A percentile compares a stretch with the other conserved stretches of the same genome.
phyloP scores from a whole-genome alignment of 2,797 vertebrate species.

The Gymnocypris eckloni region DNA sequence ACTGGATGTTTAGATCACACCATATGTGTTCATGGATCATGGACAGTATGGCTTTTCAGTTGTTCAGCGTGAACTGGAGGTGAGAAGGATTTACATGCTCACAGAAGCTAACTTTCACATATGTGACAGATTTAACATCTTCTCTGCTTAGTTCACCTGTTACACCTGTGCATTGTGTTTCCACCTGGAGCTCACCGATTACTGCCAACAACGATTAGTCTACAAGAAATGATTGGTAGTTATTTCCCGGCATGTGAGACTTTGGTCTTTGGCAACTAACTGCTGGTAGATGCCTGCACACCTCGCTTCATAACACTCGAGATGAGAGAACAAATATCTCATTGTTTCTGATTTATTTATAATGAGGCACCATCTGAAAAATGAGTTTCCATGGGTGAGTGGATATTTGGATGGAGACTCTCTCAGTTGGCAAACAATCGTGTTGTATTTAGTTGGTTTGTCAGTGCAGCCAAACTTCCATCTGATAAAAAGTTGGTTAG shows the following conservation, averaged over 20 bases:
- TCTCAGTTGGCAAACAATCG: not conserved
- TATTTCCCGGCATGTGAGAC: not conserved
- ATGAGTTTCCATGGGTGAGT: not conserved
- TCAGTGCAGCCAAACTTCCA: not conserved
- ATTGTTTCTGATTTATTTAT: not conserved
- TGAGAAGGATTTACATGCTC: not conserved
- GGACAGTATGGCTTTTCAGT: not conserved
- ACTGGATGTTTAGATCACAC: not conserved
- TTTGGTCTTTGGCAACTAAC: not conserved
- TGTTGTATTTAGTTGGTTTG: not conserved
- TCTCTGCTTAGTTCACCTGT: not conserved
- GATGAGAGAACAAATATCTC: not conserved
- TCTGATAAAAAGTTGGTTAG: not conserved
- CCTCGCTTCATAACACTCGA: not conserved
- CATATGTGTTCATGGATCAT: not conserved
- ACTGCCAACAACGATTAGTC: not conserved
- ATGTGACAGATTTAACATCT: conserved; percentile 37
- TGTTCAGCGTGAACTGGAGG: not conserved
- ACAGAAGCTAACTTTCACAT: conserved; percentile 3
- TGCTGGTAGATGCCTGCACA: not conserved
- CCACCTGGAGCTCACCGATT: not conserved
- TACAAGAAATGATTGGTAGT: not conserved
- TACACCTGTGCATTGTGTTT: conserved; percentile 31
- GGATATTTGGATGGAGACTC: not conserved
- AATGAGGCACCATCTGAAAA: conserved; percentile 12